These are phyloP conservation scores for Isichthys henryi DNA, from an alignment of 2,113 vertebrate genomes.

Conservation along the genomic window DNA sequence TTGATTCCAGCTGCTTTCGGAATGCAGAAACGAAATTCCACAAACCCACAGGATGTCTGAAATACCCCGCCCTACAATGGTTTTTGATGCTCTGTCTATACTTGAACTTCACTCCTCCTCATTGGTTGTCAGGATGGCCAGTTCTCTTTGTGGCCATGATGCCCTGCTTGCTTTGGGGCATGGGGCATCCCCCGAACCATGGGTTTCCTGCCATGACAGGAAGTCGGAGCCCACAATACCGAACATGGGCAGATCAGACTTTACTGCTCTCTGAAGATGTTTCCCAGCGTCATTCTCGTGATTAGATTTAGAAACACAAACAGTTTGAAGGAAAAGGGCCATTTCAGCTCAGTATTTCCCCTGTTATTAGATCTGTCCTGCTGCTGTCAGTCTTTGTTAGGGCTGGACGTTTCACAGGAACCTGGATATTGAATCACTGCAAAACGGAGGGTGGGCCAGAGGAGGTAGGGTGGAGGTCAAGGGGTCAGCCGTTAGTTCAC, in stretches of 20 bases:
- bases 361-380: constrained; percentile 4
- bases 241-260: not conserved
- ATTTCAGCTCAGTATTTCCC: not conserved
- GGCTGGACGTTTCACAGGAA: not conserved
- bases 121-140: not conserved
- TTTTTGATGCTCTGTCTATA: not conserved
- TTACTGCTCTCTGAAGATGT: not conserved
- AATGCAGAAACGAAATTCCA: not conserved
- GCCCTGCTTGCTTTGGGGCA: not conserved
- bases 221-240: not conserved
- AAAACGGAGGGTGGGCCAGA: not conserved
- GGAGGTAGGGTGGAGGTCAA: not conserved
- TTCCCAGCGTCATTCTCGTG: not conserved
- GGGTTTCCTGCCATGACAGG: not conserved
- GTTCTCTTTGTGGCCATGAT: not conserved
- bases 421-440: not conserved
- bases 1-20: not conserved
- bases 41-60: not conserved
- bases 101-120: not conserved
- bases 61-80: not conserved
- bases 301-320: not conserved
- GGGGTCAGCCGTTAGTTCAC: not conserved
- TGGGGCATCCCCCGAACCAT: not conserved
- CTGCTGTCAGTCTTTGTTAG: not conserved
- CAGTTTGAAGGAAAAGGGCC: not conserved